Evolutionary conservation across 2,888 invertebrate species (phyloP).

Genomic region (Epirrita christyi): DNA sequence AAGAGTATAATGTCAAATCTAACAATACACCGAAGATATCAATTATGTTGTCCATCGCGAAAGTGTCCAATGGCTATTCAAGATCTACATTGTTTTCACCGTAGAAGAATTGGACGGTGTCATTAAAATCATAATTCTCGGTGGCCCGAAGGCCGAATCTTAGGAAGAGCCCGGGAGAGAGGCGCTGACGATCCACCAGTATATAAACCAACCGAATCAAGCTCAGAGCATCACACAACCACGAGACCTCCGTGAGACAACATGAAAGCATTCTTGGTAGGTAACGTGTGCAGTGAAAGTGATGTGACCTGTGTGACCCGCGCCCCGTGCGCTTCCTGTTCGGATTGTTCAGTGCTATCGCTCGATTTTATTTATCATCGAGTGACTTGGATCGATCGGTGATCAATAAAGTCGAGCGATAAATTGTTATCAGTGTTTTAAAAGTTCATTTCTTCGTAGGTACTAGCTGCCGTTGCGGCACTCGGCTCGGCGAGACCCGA

Average conservation of each 20-base stretch:
- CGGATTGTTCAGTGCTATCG: conserved; percentile 64
- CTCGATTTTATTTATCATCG: conserved; percentile 59
- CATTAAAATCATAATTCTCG: conserved; percentile 84
- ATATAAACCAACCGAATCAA: conserved; percentile 71
- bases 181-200: conserved; percentile 70
- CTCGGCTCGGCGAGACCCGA: conserved; percentile 85
- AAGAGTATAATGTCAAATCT: conserved; percentile 13
- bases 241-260: conserved; percentile 81
- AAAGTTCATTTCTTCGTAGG: conserved; percentile 59
- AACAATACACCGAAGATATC: conserved; percentile 20
- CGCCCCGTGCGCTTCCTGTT: conserved; percentile 64
- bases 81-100: conserved; percentile 81
- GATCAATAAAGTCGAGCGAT: conserved; percentile 49
- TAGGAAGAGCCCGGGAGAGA: conserved; percentile 83
- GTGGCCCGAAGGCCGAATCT: conserved; percentile 82
- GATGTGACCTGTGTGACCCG: conserved; percentile 76
- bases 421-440: conserved; percentile 48
- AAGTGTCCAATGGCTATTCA: conserved; percentile 63
- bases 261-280: conserved; percentile 85
- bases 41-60: conserved; percentile 50
- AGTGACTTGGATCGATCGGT: conserved; percentile 28
- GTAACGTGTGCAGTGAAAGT: conserved; percentile 81
- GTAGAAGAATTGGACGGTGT: conserved; percentile 78
- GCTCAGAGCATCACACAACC: conserved; percentile 80
- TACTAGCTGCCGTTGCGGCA: conserved; percentile 83